Base-by-base conservation (phyloP, 2,888 invertebrate species). In the Megalurothrips usitatus region DNA sequence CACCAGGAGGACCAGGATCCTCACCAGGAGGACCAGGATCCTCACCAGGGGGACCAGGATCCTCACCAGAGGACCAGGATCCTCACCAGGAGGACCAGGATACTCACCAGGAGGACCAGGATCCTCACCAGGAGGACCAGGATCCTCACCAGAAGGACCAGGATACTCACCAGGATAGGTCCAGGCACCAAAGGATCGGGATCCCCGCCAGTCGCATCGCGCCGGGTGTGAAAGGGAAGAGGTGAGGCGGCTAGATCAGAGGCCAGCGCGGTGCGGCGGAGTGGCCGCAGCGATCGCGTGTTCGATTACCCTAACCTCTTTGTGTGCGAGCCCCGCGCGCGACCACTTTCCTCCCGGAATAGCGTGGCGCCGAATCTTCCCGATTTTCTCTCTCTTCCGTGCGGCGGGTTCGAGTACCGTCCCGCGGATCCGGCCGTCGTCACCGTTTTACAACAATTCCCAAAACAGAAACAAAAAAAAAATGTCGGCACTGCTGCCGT, bases 231-330 rank as follows among this genome's bases (percentile, higher is more conserved):
- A 58, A 58, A 58, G 52, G 52, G 34, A 43, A 52, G 52, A 52
- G 58, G 14, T 58, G 14, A 6, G 11, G 68, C 68, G 68, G 68
- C 68, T 75, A 75, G 68, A 75, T 75, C 68, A 75, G 23, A 75
- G 6, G 68, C 11, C 68, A 4, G 68, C 68, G 26, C 14, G 58
- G 58, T 26, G 26, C 1, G 23, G 68, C 12, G 23, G 58, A 23
- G 26, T 26, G 23, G 68, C 58, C n/a, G 23, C 6, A 1, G 10
- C 68, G 12, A 75, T 75, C 68, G 68, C 68, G 68, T 75, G 68
- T 75, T 75, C 68, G 68, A 75, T 75, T 26, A 75, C 9, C 68
- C 26, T 58, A 43, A 43, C 34, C 58, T 58, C 52, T 52, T 43
- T 43, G 34, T 43, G 34, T 58, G 58, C 58, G 34, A 58, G 58